These are phyloP conservation scores for Clarias magur DNA, from an alignment of 2,113 vertebrate genomes.

Conservation along the genomic window DNA sequence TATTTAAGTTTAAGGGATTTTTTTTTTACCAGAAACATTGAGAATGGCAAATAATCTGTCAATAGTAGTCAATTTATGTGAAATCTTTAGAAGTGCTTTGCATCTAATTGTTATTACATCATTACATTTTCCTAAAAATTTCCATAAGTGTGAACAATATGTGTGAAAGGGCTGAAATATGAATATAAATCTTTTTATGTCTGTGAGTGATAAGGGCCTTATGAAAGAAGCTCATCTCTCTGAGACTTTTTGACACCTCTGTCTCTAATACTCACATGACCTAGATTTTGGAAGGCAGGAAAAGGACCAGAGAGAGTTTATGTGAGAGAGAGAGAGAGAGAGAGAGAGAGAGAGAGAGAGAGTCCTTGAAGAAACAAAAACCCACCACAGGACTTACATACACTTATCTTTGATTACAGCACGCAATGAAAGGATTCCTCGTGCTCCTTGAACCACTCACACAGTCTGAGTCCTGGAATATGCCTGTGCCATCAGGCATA, in stretches of 20 bases:
- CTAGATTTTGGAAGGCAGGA: conserved; percentile 6
- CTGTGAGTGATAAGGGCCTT: background rate
- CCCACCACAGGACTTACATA: background rate
- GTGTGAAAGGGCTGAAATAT: background rate
- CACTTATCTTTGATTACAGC: background rate
- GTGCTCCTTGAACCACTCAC: too few species aligned
- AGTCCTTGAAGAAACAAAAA: background rate
- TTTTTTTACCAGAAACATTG: background rate
- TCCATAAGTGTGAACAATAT: background rate
- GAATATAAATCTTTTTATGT: background rate
- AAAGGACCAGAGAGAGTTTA: background rate
- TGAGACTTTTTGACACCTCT: background rate
- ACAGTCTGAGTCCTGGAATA: too few species aligned
- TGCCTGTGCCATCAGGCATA: too few species aligned
- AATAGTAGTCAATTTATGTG: background rate
- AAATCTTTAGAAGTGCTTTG: background rate
- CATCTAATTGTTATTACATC: background rate
- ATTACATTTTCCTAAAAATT: background rate
- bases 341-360: background rate
- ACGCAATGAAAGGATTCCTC: too few species aligned
- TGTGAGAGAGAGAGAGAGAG: background rate
- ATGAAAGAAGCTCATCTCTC: conserved; percentile 3
- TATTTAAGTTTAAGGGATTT: background rate
- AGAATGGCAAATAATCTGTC: background rate
- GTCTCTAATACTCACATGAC: conserved; percentile 17